A percentile compares a stretch with the other conserved stretches of the same genome.
Conservation (phyloP, 2,888 invertebrate genomes). For the Apamea sordens region DNA sequence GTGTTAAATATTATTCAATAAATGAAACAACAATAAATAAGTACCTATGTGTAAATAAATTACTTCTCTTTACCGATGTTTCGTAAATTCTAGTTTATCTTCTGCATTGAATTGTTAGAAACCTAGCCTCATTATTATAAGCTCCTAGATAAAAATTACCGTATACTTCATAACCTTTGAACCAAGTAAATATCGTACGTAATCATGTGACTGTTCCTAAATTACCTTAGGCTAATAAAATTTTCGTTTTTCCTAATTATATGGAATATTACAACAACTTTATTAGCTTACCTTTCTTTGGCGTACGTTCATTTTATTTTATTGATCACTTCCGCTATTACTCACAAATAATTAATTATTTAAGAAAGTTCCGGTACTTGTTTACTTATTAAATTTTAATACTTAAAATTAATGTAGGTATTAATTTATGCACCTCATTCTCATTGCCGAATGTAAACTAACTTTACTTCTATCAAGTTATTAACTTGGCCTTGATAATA, state of each 20-base stretch:
- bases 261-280: too few species aligned
- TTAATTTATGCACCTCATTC: constrained; percentile 4
- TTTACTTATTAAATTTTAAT: neutral
- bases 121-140: constrained; percentile 39
- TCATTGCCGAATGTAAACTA: constrained; percentile 39
- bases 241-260: too few species aligned
- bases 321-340: constrained; percentile 19
- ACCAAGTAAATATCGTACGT: neutral
- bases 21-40: neutral
- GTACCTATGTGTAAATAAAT: neutral
- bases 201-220: too few species aligned
- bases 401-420: neutral
- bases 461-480: constrained; percentile 51
- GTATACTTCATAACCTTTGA: constrained; percentile 28
- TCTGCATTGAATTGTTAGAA: constrained; percentile 14
- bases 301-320: constrained; percentile 76
- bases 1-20: constrained; percentile 2
- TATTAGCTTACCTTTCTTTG: constrained; percentile 79
- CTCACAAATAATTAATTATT: constrained; percentile 8
- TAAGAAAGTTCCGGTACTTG: neutral
- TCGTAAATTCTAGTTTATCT: neutral
- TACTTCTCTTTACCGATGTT: neutral
- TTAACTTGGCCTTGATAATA: constrained; percentile 48
- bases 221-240: too few species aligned
- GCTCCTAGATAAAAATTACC: neutral